Percentiles rank a stretch among this genome's conserved stretches.
Evolutionary conservation across 2,888 invertebrate genomes (phyloP).

Genomic region (Listrodromus nycthemerus): DNA sequence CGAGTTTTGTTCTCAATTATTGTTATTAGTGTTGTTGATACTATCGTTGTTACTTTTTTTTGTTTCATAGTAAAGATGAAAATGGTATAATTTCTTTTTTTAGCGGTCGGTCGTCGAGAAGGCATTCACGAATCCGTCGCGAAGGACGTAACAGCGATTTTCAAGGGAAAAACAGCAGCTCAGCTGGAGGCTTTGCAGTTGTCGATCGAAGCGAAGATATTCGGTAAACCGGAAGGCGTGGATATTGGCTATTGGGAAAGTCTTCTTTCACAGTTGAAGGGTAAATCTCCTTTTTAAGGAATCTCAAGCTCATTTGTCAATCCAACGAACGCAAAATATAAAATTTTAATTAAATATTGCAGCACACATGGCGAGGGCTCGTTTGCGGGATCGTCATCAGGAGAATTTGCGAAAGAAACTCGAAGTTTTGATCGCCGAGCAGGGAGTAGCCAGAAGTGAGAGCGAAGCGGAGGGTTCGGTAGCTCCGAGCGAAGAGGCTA

Average conservation of each 20-base stretch:
- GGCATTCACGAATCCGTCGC: constrained; percentile 97
- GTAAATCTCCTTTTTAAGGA: constrained; percentile 80
- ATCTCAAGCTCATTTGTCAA: not conserved
- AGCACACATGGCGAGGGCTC: constrained; percentile 97
- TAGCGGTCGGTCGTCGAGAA: constrained; percentile 88
- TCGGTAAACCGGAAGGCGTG: constrained; percentile 93
- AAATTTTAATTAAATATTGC: constrained; percentile 67
- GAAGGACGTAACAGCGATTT: constrained; percentile 94
- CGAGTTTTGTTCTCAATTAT: not conserved
- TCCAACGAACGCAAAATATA: not conserved
- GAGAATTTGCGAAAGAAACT: constrained; percentile 95
- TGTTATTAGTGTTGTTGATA: not conserved
- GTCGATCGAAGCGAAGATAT: constrained; percentile 95
- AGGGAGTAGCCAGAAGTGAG: constrained; percentile 86
- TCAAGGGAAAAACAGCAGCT: constrained; percentile 96
- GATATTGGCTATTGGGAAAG: constrained; percentile 99
- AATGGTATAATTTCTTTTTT: constrained; percentile 24
- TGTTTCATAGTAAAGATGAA: not conserved
- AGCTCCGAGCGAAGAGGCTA: constrained; percentile 76
- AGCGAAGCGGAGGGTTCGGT: constrained; percentile 78
- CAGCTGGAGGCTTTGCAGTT: constrained; percentile 93
- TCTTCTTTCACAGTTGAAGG: constrained; percentile 96
- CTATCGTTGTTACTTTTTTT: not conserved
- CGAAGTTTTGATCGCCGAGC: constrained; percentile 94
- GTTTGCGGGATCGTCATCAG: constrained; percentile 96